phyloP scores from a whole-genome alignment of 2,888 invertebrate species.

The Mesorhabditis spiculigera region DNA sequence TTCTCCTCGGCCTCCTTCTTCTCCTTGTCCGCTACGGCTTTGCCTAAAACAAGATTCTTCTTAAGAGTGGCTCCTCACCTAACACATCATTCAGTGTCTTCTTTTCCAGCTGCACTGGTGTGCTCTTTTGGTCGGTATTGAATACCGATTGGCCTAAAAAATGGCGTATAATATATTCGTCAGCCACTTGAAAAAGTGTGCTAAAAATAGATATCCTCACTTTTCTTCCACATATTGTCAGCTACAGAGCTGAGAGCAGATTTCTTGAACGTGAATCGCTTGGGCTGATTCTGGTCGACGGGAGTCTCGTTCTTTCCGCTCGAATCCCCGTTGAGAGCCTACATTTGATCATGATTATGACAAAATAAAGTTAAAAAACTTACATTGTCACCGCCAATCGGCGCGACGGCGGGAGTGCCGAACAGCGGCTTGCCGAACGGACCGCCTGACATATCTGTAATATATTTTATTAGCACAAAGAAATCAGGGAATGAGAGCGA shows the following conservation, averaged over 20 bases:
- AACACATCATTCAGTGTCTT: constrained; percentile 28
- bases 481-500: not conserved
- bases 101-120: constrained; percentile 25
- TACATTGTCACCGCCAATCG: not conserved
- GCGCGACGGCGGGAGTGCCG: not conserved
- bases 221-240: constrained; percentile 33
- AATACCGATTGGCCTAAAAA: constrained; percentile 29
- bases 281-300: not conserved
- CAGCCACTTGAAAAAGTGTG: not conserved
- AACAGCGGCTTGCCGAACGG: not conserved
- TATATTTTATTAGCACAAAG: not conserved
- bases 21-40: constrained; percentile 8
- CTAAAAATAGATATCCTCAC: constrained; percentile 12
- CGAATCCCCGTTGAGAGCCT: not conserved
- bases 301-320: not conserved
- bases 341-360: not conserved
- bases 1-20: constrained; percentile 9
- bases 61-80: constrained; percentile 11
- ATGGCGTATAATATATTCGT: not conserved
- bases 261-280: constrained; percentile 18
- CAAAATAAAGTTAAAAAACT: not conserved
- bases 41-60: constrained; percentile 12
- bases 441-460: constrained; percentile 2
- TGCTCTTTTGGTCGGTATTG: constrained; percentile 17
- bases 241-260: constrained; percentile 31